A percentile compares a stretch with the other conserved stretches of the same genome.
Conservation (phyloP, 2,888 invertebrate species). For the Orthosia cruda region DNA sequence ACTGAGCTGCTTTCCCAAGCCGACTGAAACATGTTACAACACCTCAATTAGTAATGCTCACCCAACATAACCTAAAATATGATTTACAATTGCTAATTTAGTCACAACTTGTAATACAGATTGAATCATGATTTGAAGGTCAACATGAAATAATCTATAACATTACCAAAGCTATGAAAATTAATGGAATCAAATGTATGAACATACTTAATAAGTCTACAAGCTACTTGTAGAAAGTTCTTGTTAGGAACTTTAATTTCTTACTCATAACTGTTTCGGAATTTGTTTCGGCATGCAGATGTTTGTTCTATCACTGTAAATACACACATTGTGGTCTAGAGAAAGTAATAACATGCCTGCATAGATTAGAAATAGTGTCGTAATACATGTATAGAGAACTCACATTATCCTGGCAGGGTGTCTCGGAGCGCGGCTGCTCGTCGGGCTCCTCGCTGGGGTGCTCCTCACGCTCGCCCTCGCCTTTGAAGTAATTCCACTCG, state of each 20-base stretch:
- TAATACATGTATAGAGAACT: constrained; percentile 64
- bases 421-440: constrained; percentile 88
- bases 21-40: constrained; percentile 81
- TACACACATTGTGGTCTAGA: constrained; percentile 21
- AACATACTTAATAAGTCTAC: background rate
- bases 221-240: background rate
- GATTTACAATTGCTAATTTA: constrained; percentile 34
- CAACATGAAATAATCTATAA: constrained; percentile 25
- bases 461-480: constrained; percentile 93
- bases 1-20: constrained; percentile 90
- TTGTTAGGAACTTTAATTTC: constrained; percentile 19
- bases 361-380: background rate
- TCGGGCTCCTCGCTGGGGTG: constrained; percentile 92
- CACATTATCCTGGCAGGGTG: constrained; percentile 89
- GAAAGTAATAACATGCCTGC: constrained; percentile 8
- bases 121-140: constrained; percentile 63
- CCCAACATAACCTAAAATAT: constrained; percentile 38
- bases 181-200: constrained; percentile 15
- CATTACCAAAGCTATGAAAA: constrained; percentile 15
- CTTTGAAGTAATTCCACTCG: constrained; percentile 97
- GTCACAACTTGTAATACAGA: constrained; percentile 44
- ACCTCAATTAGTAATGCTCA: constrained; percentile 31
- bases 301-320: constrained; percentile 36
- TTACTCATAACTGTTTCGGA: constrained; percentile 18
- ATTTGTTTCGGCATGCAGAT: constrained; percentile 42